These are phyloP conservation scores for Glossophaga mutica DNA, from an alignment of 2,797 vertebrate species.

Conservation along the genomic window DNA sequence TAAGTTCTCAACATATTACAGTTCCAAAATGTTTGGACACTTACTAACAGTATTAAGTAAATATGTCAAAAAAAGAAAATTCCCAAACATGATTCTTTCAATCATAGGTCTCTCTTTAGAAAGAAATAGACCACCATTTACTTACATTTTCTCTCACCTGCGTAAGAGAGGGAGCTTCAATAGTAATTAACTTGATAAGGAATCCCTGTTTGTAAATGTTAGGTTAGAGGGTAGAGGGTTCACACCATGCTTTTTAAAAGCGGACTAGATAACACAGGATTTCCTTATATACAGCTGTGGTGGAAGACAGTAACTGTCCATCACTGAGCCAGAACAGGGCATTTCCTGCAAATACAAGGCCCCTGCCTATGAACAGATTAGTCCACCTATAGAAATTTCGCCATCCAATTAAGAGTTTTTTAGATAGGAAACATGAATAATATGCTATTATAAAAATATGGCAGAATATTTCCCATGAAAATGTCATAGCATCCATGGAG, in stretches of 20 bases:
- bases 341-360: neutral
- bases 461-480: neutral
- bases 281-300: neutral
- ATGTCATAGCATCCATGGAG: neutral
- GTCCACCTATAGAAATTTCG: neutral
- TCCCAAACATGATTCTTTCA: neutral
- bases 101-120: neutral
- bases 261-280: neutral
- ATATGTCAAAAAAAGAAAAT: constrained; percentile 31
- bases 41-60: constrained; percentile 3
- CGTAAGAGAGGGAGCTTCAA: neutral
- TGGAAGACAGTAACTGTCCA: neutral
- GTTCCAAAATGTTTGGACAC: neutral
- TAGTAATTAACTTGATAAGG: neutral
- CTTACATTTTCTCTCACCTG: neutral
- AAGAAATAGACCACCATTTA: neutral
- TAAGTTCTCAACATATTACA: neutral
- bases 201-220: neutral
- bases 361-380: neutral
- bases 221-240: neutral
- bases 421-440: neutral
- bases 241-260: neutral
- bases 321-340: neutral
- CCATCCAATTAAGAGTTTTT: neutral
- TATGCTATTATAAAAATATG: constrained; percentile 1